These are phyloP conservation scores for Nannospalax galili DNA, from an alignment of 2,113 vertebrate genomes.

Conservation along the genomic window DNA sequence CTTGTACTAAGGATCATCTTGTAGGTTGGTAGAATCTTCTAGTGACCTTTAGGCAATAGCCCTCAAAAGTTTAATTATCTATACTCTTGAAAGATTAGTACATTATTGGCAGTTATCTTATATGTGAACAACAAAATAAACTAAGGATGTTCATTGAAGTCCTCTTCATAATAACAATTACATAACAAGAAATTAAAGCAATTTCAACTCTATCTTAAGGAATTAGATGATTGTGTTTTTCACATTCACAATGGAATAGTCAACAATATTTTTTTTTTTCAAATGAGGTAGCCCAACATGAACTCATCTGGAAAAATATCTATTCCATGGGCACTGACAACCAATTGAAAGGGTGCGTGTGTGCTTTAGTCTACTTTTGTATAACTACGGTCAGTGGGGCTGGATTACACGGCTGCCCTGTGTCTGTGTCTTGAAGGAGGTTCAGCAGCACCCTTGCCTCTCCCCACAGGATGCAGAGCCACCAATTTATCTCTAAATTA, in stretches of 20 bases:
- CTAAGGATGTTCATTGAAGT: not conserved
- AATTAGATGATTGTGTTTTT: not conserved
- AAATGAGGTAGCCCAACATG: not conserved
- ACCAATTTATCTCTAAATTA: rapidly evolving
- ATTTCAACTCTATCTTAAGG: not conserved
- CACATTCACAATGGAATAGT: not conserved
- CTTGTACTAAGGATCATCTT: not conserved
- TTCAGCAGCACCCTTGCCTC: not conserved
- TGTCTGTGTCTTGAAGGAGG: rapidly evolving
- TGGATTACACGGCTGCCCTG: not conserved
- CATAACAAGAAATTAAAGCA: not conserved
- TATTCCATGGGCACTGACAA: not conserved
- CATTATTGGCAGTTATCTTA: not conserved
- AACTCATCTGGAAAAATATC: not conserved
- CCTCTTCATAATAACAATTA: too few species aligned
- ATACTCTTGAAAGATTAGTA: not conserved
- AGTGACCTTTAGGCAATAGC: not conserved
- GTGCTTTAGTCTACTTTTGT: not conserved
- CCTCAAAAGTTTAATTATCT: not conserved
- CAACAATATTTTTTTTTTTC: not conserved
- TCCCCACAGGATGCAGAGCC: not conserved
- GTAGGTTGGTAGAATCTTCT: not conserved
- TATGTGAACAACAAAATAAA: not conserved
- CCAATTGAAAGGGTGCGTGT: not conserved
- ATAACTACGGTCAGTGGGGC: not conserved